Conservation (phyloP, 2,888 invertebrate species). For the Macaria notata region DNA sequence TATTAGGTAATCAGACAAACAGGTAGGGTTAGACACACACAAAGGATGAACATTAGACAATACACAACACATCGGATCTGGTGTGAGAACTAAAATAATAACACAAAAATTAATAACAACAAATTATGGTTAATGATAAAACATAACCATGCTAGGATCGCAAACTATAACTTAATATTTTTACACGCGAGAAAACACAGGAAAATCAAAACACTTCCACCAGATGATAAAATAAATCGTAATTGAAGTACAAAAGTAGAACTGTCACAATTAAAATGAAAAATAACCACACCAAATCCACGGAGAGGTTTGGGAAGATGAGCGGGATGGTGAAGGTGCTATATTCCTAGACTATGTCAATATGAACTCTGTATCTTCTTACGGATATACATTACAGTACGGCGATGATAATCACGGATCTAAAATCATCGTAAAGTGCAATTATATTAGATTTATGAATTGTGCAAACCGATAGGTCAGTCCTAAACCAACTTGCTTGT, state of each 20-base stretch:
- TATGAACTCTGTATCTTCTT: conserved; percentile 64
- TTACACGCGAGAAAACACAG: conserved; percentile 75
- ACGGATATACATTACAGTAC: conserved; percentile 64
- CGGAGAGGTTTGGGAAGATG: conserved; percentile 79
- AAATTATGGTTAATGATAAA: conserved; percentile 60
- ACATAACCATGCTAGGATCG: conserved; percentile 76
- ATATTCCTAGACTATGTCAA: conserved; percentile 67
- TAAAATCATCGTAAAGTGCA: conserved; percentile 77
- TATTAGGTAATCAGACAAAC: conserved; percentile 75
- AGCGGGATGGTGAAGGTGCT: conserved; percentile 77
- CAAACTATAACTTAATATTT: conserved; percentile 68
- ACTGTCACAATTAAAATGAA: conserved; percentile 60
- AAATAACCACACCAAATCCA: conserved; percentile 82
- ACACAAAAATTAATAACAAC: conserved; percentile 53
- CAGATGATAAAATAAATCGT: conserved; percentile 76
- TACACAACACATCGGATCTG: conserved; percentile 88
- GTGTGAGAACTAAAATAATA: conserved; percentile 74
- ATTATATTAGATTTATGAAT: conserved; percentile 68
- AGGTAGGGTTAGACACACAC: conserved; percentile 91
- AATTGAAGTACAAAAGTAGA: conserved; percentile 61
- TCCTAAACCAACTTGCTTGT: conserved; percentile 61
- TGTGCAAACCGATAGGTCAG: conserved; percentile 67
- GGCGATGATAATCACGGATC: conserved; percentile 71
- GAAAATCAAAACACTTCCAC: conserved; percentile 83
- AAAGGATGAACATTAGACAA: conserved; percentile 95